Base-by-base conservation (phyloP, 2,888 invertebrate genomes). In the Liodrosophila aerea region DNA sequence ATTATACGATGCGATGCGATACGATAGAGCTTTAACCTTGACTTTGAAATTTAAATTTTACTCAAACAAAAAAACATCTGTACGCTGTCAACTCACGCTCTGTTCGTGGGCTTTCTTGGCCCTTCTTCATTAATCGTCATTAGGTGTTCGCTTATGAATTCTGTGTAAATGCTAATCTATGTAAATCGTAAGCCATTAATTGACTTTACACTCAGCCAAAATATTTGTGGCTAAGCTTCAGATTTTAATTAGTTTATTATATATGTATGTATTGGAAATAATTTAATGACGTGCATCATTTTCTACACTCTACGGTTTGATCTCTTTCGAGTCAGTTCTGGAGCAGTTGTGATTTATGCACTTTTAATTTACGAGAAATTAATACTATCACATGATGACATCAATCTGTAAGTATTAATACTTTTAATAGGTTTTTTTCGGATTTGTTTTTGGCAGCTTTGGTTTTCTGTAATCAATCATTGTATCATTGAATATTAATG, bases 21-120 rank as follows among this genome's bases (percentile, higher is more conserved):
- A 9, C 27, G 8, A 47, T 34, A 37, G 29, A 22, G 9, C 12
- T 16, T 40, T 54, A 78, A 27, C 85, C 76, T 81, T 81, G 82
- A 76, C 77, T 73, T 84, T 73, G 76, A 40, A 60, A 56, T 73
- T 61, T 22, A 50, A 58, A 56, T 53, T 51, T 51, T 56, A 54
- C 51, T 44, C 57, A 45, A 51, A 11, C 30, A 11, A 27, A 27
- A 27, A 27, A 4, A 27, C 4, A 27, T 7, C 27, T 4, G 7
- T 7, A 27, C 4, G 37, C 12, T 47, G 44, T 33, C 16, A 31
- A 36, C 11, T 34, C 7, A 27, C 45, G 7, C 8, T 34, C 54
- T 52, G 13, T 51, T 41, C n/a, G 3, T 56, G 49, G 31, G 61
- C 44, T 72, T 54, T 66, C 41, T 62, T 59, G 33, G 33, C 8